Evolutionary conservation across 2,797 vertebrate genomes (phyloP).

Genomic region (Leucoraja ocellata): DNA sequence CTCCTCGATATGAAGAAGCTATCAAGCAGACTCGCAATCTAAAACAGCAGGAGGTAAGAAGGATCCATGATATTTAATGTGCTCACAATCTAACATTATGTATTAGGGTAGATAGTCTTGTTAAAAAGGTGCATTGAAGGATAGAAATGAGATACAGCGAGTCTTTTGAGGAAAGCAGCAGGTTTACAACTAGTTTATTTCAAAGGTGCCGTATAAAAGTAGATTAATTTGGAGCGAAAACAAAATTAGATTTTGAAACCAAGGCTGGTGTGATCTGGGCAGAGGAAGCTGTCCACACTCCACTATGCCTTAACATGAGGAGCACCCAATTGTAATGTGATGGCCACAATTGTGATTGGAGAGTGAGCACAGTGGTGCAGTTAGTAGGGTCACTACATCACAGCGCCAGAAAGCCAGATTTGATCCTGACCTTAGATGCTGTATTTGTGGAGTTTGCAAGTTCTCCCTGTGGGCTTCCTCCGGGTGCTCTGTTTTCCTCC

Average conservation of each 20-base stretch:
- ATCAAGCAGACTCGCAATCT: constrained; percentile 80
- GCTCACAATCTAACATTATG: not conserved
- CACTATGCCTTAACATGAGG: not conserved
- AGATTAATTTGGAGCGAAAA: not conserved
- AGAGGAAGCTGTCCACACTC: not conserved
- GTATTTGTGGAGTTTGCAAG: no score
- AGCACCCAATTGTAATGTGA: no score
- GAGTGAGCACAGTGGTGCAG: no score
- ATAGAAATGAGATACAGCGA: not conserved
- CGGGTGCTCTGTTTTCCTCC: no score
- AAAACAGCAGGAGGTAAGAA: constrained; percentile 58
- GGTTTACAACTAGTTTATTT: not conserved
- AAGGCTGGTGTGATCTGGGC: not conserved
- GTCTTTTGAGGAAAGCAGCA: not conserved
- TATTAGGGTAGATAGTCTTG: not conserved
- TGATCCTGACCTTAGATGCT: no score
- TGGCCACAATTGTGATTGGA: not conserved
- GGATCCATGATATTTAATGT: not conserved
- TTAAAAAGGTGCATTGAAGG: not conserved
- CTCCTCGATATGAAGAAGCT: constrained; percentile 90
- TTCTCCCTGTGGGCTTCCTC: no score
- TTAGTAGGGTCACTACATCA: no score
- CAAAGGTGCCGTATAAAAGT: not conserved
- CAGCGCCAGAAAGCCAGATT: no score
- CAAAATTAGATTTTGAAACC: not conserved